Evolutionary conservation across 2,888 invertebrate genomes (phyloP).

Genomic region (Hipparchia semele): DNA sequence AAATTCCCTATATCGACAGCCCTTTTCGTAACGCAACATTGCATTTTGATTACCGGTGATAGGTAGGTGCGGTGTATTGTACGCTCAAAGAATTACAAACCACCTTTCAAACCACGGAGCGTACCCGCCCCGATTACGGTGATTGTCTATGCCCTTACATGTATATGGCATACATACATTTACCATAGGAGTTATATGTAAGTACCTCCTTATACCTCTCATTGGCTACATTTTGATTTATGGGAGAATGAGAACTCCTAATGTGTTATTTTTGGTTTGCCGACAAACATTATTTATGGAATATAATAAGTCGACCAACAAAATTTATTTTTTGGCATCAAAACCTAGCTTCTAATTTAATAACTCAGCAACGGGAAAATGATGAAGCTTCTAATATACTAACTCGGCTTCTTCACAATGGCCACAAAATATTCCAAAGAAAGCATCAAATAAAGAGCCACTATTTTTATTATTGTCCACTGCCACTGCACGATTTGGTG

Average conservation of each 20-base stretch:
- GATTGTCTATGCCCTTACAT: constrained; percentile 23
- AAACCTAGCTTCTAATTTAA: no score
- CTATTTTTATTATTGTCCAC: no score
- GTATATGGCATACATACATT: not conserved
- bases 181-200: not conserved
- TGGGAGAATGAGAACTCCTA: not conserved
- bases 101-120: constrained; percentile 5
- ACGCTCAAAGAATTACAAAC: not conserved
- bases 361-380: no score
- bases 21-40: constrained; percentile 21
- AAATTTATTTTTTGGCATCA: no score
- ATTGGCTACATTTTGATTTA: constrained; percentile 18
- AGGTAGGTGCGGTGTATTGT: constrained; percentile 12
- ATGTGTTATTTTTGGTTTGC: constrained; percentile 12
- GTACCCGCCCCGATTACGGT: constrained; percentile 26
- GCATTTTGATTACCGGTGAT: constrained; percentile 24
- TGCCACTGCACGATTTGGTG: no score
- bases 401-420: no score
- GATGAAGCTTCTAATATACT: no score
- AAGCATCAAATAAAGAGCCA: no score
- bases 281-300: constrained; percentile 6
- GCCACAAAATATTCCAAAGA: no score
- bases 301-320: no score
- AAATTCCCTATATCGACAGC: constrained; percentile 13
- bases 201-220: not conserved